phyloP scores from a whole-genome alignment of 2,113 vertebrate species.

The Orycteropus afer region DNA sequence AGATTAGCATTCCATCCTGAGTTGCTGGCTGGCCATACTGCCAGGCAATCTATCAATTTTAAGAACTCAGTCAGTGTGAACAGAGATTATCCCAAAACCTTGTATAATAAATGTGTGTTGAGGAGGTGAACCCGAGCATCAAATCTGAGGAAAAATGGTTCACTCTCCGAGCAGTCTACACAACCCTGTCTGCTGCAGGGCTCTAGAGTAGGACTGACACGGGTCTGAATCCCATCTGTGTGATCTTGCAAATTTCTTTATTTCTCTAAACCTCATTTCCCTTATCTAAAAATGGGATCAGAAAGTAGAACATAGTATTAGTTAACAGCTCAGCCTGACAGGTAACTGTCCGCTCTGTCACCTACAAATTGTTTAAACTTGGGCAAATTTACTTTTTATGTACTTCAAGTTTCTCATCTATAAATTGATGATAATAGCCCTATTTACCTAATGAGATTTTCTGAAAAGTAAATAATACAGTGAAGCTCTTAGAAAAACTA shows the following conservation, averaged over 20 bases:
- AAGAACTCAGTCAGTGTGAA: neutral
- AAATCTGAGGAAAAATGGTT: neutral
- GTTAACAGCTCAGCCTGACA: neutral
- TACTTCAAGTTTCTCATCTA: neutral
- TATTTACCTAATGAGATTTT: neutral
- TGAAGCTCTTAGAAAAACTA: neutral
- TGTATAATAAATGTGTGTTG: neutral
- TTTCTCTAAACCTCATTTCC: slow-evolving; percentile 11
- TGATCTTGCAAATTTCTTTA: neutral
- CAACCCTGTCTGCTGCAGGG: neutral
- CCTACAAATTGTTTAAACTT: neutral
- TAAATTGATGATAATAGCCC: neutral
- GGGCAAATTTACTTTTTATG: neutral
- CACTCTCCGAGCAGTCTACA: neutral
- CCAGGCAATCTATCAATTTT: neutral
- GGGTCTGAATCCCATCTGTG: neutral
- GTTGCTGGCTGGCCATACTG: neutral
- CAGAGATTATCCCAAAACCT: neutral
- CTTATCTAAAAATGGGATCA: neutral
- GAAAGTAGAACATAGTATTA: neutral
- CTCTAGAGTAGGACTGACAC: fast-evolving
- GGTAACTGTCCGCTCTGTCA: neutral
- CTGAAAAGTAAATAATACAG: neutral
- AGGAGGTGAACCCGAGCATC: neutral
- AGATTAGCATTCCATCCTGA: neutral